A percentile compares a stretch with the other conserved stretches of the same genome.
phyloP scores from a whole-genome alignment of 2,797 vertebrate genomes.

The Catostomus latipinnis region DNA sequence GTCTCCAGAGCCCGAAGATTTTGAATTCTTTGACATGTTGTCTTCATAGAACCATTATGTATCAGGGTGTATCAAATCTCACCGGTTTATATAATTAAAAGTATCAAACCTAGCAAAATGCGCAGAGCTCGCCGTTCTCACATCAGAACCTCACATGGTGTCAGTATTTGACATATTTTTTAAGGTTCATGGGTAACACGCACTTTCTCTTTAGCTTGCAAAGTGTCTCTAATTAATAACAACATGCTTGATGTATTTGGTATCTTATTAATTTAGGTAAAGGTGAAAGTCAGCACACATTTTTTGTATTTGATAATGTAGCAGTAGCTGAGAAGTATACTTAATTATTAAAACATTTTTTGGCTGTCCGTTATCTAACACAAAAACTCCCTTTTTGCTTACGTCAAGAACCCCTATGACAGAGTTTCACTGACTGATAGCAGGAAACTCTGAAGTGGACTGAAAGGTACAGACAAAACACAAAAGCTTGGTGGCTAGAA shows the following conservation, averaged over 20 bases:
- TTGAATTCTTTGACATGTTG: no score
- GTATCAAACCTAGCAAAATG: no score
- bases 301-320: neutral
- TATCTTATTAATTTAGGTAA: neutral
- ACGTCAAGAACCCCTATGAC: constrained; percentile 7
- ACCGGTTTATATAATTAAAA: no score
- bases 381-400: neutral
- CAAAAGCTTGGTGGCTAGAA: neutral
- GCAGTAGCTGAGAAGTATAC: no score
- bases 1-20: no score
- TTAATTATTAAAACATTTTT: neutral
- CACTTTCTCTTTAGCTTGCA: neutral
- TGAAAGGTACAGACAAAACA: constrained; percentile 15
- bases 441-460: neutral
- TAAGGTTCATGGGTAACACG: neutral
- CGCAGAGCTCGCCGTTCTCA: no score
- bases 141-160: no score
- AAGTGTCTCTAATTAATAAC: neutral
- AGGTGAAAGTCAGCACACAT: neutral
- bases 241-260: neutral
- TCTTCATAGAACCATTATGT: no score
- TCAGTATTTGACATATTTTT: neutral
- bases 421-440: constrained; percentile 11
- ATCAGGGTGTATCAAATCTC: no score
- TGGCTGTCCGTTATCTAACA: neutral